These are phyloP conservation scores for Drosophila sucinea DNA, from an alignment of 1,140 invertebrate genomes.

Conservation along the genomic window DNA sequence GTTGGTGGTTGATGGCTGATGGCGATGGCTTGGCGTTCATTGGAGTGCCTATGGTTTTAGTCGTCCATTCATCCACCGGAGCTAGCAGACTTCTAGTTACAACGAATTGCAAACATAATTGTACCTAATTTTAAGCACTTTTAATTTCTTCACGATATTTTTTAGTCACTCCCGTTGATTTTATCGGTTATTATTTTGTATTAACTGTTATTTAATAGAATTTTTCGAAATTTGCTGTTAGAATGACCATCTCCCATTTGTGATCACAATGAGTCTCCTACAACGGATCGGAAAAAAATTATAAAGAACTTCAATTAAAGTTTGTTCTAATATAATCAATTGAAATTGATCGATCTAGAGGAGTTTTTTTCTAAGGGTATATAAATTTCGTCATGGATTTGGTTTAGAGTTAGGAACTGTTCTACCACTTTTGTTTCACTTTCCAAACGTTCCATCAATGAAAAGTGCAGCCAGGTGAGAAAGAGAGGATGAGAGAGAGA, in stretches of 20 bases:
- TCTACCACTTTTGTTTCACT: slow-evolving; percentile 49
- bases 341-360: not conserved
- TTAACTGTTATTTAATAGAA: too few species aligned
- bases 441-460: slow-evolving; percentile 71
- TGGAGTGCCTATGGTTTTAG: too few species aligned
- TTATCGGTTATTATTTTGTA: too few species aligned
- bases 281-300: too few species aligned
- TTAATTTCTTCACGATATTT: too few species aligned
- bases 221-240: too few species aligned
- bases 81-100: not conserved
- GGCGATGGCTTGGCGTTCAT: slow-evolving; percentile 25
- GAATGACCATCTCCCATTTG: too few species aligned
- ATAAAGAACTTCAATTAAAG: too few species aligned
- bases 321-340: too few species aligned
- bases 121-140: too few species aligned
- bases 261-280: too few species aligned
- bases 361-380: not conserved
- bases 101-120: not conserved
- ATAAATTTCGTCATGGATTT: not conserved
- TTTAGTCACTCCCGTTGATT: too few species aligned
- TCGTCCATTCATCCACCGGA: not conserved
- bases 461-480: slow-evolving; percentile 16
- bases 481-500: slow-evolving; percentile 5
- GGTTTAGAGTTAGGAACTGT: slow-evolving; percentile 1
- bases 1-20: not conserved